Base-by-base conservation (phyloP, 2,113 vertebrate genomes). In the Cisticola juncidis region DNA sequence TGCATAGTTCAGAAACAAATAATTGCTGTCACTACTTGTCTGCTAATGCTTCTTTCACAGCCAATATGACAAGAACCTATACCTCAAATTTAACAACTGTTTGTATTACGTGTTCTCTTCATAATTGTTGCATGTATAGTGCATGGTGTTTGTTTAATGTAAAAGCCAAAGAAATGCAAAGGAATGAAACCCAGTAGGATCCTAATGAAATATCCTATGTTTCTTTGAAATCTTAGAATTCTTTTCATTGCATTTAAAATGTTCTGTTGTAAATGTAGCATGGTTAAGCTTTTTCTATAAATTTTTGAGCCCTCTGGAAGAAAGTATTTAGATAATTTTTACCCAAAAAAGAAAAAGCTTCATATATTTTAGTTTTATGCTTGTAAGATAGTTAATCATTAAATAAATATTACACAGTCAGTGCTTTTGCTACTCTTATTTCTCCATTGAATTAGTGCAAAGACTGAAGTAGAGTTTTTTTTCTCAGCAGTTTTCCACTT, bases 51-150 rank as follows among this genome's bases (percentile, higher is more conserved):
- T 35, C 31, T 58, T 66, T 54, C 70, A 47, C 16, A 56, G 51
- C 5, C 11, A 22, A 6, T 15, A 6, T 16, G n/a, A 31, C 5
- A 22, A 60, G 50, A 48, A 65, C 4, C 21, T 40, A 1, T n/a
- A 25, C 23, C 19, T 62, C 28, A 12, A 40, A 40, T 38, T 53
- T 38, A 36, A 19, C 13, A 23, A 3, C 14, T 19, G 3, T 38
- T 50, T 45, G 11, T 56, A 5, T 53, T 54, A 15, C 3, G 9
- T 7, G 54, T 56, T 51, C 35, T 64, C 4, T 36, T 84, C 23
- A 11, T 57, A 28, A 3, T 9, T 26, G 0, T 25, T 50, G 25
- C 7, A 2, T 18, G 4, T 4, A 0, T 61, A 24, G 33, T 53
- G 18, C 42, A 1, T 26, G 11, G 15, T 11, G 11, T 21, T 21